Percentiles rank a stretch among this genome's conserved stretches.
Evolutionary conservation across 2,888 invertebrate species (phyloP).

Genomic region (Sminthurides aquaticus): DNA sequence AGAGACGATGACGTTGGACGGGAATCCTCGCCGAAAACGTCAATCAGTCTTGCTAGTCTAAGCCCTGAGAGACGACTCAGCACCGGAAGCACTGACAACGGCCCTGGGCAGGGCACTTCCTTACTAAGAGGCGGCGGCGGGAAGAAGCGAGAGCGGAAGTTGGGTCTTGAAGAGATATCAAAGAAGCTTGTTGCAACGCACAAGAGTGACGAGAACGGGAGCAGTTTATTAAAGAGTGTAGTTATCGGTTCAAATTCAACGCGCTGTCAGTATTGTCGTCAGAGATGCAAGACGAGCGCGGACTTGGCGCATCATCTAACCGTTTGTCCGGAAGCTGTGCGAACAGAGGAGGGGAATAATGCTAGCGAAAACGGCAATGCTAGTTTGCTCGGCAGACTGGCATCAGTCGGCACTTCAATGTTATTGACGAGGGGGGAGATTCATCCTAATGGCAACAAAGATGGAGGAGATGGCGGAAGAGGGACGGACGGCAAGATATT

Average conservation of each 20-base stretch:
- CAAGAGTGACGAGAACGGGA: conserved; percentile 10
- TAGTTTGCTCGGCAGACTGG: background rate
- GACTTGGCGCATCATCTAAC: conserved; percentile 69
- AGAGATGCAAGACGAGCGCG: conserved; percentile 74
- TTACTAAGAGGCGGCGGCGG: too few species aligned
- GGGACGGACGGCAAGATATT: conserved; percentile 28
- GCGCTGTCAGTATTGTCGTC: conserved; percentile 75
- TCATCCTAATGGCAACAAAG: conserved; percentile 47
- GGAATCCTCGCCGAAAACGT: background rate
- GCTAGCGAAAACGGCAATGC: conserved; percentile 3
- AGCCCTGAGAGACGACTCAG: background rate
- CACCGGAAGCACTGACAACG: background rate
- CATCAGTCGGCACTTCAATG: too few species aligned
- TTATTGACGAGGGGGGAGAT: conserved; percentile 40
- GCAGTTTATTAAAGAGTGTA: conserved; percentile 18
- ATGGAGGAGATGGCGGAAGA: conserved; percentile 17
- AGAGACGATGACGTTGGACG: conserved; percentile 4
- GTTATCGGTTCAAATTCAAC: conserved; percentile 28
- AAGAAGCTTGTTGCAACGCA: conserved; percentile 28
- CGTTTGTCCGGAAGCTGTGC: conserved; percentile 57
- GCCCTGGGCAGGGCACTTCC: too few species aligned
- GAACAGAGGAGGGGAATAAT: conserved; percentile 22
- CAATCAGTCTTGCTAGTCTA: background rate
- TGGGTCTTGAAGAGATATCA: conserved; percentile 23
- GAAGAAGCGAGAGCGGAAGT: conserved; percentile 18